A percentile compares a stretch with the other conserved stretches of the same genome.
These are phyloP conservation scores for Lerema accius DNA, from an alignment of 1,140 invertebrate species.

Conservation along the genomic window DNA sequence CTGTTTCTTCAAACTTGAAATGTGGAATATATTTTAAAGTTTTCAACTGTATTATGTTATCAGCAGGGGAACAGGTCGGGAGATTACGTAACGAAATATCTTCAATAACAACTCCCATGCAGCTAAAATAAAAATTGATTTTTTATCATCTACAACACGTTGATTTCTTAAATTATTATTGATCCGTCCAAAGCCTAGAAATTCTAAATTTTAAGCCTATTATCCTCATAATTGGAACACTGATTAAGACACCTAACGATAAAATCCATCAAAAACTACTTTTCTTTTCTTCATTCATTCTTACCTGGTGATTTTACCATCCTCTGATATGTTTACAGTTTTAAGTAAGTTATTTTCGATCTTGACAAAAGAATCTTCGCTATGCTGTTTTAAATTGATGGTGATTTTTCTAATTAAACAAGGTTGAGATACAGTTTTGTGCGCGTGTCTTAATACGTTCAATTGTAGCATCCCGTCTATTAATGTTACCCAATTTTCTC, in stretches of 20 bases:
- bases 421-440: slow-evolving; percentile 38
- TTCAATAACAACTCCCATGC: slow-evolving; percentile 39
- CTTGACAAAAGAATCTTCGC: slow-evolving; percentile 7
- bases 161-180: neutral
- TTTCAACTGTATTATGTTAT: slow-evolving; percentile 29
- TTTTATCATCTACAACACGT: no score
- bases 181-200: neutral
- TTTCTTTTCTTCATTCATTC: neutral
- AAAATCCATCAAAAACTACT: neutral
- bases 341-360: slow-evolving; percentile 10
- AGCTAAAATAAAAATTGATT: slow-evolving; percentile 38
- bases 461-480: slow-evolving; percentile 33
- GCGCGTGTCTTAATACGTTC: slow-evolving; percentile 28
- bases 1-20: slow-evolving; percentile 25
- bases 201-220: no score
- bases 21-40: slow-evolving; percentile 40
- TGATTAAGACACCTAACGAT: no score
- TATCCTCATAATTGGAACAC: no score
- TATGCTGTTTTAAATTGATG: slow-evolving; percentile 41
- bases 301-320: slow-evolving; percentile 33
- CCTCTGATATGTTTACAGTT: slow-evolving; percentile 17
- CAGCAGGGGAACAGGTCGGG: slow-evolving; percentile 6
- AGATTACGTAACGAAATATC: slow-evolving; percentile 34
- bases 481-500: slow-evolving; percentile 52
- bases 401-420: slow-evolving; percentile 2